phyloP scores from a whole-genome alignment of 37 sponge, comb jelly and placozoan species.

The Aphrocallistes beatrix region DNA sequence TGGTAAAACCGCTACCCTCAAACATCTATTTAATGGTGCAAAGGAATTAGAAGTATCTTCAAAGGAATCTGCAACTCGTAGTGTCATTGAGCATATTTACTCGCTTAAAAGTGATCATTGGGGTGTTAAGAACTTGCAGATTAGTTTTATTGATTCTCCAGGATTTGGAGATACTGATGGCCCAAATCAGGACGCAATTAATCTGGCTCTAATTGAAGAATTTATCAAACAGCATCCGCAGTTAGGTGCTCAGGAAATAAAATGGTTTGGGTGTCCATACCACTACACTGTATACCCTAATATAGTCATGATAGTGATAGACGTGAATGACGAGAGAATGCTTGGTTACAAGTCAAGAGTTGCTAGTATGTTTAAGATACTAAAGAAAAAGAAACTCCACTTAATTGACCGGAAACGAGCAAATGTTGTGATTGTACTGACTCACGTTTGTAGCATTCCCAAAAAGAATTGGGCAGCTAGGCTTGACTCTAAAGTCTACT shows the following conservation, averaged over 20 bases:
- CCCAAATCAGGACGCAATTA: not conserved
- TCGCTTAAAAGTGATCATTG: not conserved
- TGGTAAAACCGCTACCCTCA: no score
- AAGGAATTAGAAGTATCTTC: not conserved
- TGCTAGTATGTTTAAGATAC: not conserved
- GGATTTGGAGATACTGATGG: not conserved
- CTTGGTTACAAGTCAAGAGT: not conserved
- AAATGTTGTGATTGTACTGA: not conserved
- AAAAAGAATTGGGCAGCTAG: not conserved
- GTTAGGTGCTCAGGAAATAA: not conserved
- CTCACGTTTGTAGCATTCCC: not conserved
- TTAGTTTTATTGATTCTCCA: not conserved
- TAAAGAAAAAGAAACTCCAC: not conserved
- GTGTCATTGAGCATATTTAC: not conserved
- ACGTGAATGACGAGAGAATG: slow-evolving; percentile 13
- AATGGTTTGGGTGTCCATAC: not conserved
- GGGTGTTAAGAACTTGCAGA: not conserved
- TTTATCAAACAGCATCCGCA: not conserved
- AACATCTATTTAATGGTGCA: no score
- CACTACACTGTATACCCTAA: slow-evolving; percentile 5
- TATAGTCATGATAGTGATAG: not conserved
- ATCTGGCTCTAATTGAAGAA: slow-evolving; percentile 3
- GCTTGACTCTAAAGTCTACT: not conserved
- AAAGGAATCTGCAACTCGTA: not conserved
- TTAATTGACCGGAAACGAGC: not conserved